Evolutionary conservation across 2,888 invertebrate species (phyloP), one percentile per base, ranked within the genome.

Genomic region (Lottia scabra): DNA sequence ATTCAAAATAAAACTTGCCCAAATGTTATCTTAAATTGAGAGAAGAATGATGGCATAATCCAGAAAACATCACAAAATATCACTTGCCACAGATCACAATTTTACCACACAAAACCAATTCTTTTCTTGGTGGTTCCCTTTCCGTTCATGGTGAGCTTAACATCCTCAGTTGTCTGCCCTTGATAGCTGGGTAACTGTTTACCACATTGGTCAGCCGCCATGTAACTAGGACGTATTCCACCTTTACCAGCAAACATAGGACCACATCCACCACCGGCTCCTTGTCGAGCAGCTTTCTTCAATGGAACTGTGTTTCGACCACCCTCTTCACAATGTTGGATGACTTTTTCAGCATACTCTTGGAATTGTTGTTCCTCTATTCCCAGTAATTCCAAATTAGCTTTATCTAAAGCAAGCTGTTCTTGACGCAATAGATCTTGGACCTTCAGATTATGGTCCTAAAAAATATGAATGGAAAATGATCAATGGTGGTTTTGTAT

Each of bases 311-410:
- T 84, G 76, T 89, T 89, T 62, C 89, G 81, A 12, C 89, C 89
- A 23, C 87, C 86, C 71, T 87, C 79, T 72, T 87, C 87, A 73
- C 88, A 86, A 78, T 89, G 88, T 19, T 87, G 83, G 63, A 90
- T 90, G 27, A 90, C 89, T 73, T 86, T 85, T 68, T 46, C 76
- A 48, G 87, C 87, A 72, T 87, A 87, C 66, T 88, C 89, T 80
- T 89, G 88, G 84, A 89, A 90, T 78, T 89, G 89, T 19, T 83
- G 72, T 74, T 89, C 89, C 70, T 90, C 90, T 13, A 85, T 72
- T 16, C 81, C 80, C 19, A 89, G 75, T 19, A 89, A 83, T 46
- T 86, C 85, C 64, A 83, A 74, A 76, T 89, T 88, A 67, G 84
- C 85, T 62, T 80, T 77, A 72, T 87, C 87, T 68, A 87, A 81